phyloP scores from a whole-genome alignment of 2,888 invertebrate species.

The Drosophila falleni region DNA sequence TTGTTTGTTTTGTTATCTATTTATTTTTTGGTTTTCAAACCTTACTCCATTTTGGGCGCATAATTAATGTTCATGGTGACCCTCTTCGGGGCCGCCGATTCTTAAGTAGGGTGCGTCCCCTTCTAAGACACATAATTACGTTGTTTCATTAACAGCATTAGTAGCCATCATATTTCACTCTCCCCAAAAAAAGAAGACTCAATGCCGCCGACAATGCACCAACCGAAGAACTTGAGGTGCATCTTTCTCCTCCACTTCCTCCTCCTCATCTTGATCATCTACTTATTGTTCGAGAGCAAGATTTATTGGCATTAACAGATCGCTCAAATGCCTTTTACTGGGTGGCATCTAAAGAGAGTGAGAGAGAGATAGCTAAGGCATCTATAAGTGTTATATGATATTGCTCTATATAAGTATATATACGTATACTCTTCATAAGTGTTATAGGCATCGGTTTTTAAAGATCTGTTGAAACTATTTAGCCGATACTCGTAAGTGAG shows the following conservation, averaged over 20 bases:
- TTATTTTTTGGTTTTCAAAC: constrained; percentile 9
- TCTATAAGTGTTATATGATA: constrained; percentile 15
- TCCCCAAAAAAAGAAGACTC: constrained; percentile 43
- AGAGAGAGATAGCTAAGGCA: constrained; percentile 17
- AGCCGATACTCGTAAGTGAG: constrained; percentile 4
- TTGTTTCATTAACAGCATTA: constrained; percentile 84
- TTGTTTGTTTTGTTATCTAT: constrained; percentile 47
- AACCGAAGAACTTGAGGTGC: constrained; percentile 62
- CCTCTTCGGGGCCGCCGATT: constrained; percentile 58
- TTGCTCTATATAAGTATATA: not conserved
- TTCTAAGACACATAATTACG: constrained; percentile 79
- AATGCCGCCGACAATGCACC: constrained; percentile 47
- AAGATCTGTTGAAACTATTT: constrained; percentile 10
- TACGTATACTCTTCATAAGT: constrained; percentile 9
- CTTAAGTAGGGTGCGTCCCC: constrained; percentile 75
- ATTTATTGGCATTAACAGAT: constrained; percentile 82
- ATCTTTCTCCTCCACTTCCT: constrained; percentile 19
- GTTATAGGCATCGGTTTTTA: not conserved
- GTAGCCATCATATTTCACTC: constrained; percentile 81
- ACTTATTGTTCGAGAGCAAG: constrained; percentile 48
- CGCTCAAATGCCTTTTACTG: constrained; percentile 69
- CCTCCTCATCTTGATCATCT: constrained; percentile 9
- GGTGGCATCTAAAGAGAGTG: constrained; percentile 74
- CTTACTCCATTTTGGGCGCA: constrained; percentile 54
- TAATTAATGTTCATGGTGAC: constrained; percentile 81